Evolutionary conservation across 2,888 invertebrate species (phyloP).

Genomic region (Volucella bombylans): DNA sequence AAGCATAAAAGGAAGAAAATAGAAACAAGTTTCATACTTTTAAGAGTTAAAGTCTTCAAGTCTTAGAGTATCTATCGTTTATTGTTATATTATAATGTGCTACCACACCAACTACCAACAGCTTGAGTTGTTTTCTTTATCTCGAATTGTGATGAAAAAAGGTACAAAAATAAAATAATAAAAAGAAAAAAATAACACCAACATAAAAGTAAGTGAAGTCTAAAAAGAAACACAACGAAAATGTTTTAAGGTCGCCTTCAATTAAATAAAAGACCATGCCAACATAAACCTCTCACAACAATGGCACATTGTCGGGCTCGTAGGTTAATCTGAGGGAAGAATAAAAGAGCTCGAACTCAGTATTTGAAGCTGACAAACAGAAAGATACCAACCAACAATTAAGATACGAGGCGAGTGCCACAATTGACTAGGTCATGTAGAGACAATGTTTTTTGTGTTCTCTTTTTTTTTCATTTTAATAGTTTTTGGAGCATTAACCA

Average conservation of each 20-base stretch:
- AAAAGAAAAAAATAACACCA: not conserved
- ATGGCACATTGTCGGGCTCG: slow-evolving; percentile 35
- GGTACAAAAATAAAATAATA: slow-evolving; percentile 13
- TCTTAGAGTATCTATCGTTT: slow-evolving; percentile 12
- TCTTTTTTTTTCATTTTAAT: not conserved
- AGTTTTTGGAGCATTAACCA: slow-evolving; percentile 28
- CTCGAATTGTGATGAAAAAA: slow-evolving; percentile 31
- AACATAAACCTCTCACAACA: slow-evolving; percentile 40
- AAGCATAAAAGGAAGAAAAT: slow-evolving; percentile 19
- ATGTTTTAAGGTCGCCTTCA: slow-evolving; percentile 68
- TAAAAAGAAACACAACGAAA: slow-evolving; percentile 16
- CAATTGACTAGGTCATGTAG: slow-evolving; percentile 66
- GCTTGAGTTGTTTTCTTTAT: slow-evolving; percentile 40
- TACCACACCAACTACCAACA: not conserved
- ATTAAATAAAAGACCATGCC: slow-evolving; percentile 60
- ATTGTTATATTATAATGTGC: slow-evolving; percentile 20
- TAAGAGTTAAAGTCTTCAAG: too few species aligned
- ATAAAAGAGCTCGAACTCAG: not conserved
- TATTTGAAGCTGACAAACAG: not conserved
- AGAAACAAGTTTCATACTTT: slow-evolving; percentile 38
- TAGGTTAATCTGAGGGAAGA: slow-evolving; percentile 46
- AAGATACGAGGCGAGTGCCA: slow-evolving; percentile 47
- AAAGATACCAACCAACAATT: not conserved
- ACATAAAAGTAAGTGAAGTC: too few species aligned
- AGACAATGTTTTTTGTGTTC: not conserved